Evolutionary conservation across 2,797 vertebrate species (phyloP).

Genomic region (Parauchenoglanis punctatus): DNA sequence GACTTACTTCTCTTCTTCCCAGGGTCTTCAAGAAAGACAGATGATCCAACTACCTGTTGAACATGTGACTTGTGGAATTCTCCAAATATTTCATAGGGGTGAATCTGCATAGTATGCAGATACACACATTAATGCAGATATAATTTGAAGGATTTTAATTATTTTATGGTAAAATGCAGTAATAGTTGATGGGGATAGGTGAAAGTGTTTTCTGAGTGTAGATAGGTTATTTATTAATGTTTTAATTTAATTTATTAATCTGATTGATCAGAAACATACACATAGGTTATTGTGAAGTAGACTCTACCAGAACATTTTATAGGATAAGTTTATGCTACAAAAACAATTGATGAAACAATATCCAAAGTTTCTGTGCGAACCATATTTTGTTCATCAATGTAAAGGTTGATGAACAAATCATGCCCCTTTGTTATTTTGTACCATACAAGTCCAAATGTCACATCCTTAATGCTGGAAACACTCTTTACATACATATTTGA

Average conservation of each 20-base stretch:
- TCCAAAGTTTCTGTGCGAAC: too few relatives aligned
- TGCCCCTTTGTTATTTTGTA: too few relatives aligned
- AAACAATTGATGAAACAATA: too few relatives aligned
- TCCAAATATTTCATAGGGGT: not conserved
- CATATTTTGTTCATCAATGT: too few relatives aligned
- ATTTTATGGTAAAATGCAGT: not conserved
- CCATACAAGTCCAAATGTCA: too few relatives aligned
- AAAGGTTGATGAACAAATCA: too few relatives aligned
- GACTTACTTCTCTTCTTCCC: too few relatives aligned
- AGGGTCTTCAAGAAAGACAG: not conserved
- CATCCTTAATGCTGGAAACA: too few relatives aligned
- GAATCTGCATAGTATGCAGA: not conserved
- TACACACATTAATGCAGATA: not conserved
- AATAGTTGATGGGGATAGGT: not conserved
- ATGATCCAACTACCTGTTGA: not conserved
- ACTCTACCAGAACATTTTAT: too few relatives aligned
- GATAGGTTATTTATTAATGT: not conserved
- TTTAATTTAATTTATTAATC: not conserved
- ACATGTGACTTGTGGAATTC: not conserved
- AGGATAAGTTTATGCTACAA: too few relatives aligned
- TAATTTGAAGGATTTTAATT: not conserved
- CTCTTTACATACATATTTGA: too few relatives aligned
- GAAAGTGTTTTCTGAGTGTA: not conserved
- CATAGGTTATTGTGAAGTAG: too few relatives aligned
- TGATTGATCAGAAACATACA: not conserved